phyloP scores from a whole-genome alignment of 2,888 invertebrate genomes.

The Heliconius cydno region DNA sequence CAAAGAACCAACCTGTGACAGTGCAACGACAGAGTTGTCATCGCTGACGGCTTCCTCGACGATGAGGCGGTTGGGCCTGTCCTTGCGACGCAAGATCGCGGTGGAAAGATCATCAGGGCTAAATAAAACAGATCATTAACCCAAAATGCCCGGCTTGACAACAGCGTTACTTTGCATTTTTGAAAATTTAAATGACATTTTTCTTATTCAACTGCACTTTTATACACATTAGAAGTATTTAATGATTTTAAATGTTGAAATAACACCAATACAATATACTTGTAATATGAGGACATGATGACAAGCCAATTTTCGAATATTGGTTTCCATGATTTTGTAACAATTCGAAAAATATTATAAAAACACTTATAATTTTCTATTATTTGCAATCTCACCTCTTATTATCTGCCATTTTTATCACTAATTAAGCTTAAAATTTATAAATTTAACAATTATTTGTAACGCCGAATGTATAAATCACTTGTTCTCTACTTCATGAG shows the following conservation, averaged over 20 bases:
- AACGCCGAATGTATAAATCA: constrained; percentile 58
- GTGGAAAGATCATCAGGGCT: constrained; percentile 96
- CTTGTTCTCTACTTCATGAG: constrained; percentile 60
- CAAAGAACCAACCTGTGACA: constrained; percentile 90
- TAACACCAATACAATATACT: constrained; percentile 21
- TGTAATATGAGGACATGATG: constrained; percentile 75
- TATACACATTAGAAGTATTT: not conserved
- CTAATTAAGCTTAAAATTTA: constrained; percentile 48
- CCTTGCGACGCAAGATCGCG: constrained; percentile 98
- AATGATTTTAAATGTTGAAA: not conserved
- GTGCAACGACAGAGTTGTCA: constrained; percentile 98
- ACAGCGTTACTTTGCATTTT: constrained; percentile 8
- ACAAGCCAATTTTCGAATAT: constrained; percentile 80
- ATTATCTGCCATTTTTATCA: constrained; percentile 81
- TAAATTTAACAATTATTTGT: constrained; percentile 61
- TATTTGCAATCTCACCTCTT: constrained; percentile 68
- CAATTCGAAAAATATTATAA: constrained; percentile 31
- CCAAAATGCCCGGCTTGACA: constrained; percentile 39
- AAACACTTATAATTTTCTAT: constrained; percentile 29
- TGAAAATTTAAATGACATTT: not conserved
- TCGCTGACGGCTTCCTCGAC: constrained; percentile 99
- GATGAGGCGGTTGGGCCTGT: constrained; percentile 98
- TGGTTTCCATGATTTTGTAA: constrained; percentile 50
- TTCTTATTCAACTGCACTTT: not conserved
- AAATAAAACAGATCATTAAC: constrained; percentile 57